Evolutionary conservation across 2,888 invertebrate species (phyloP), one percentile per base, ranked within the genome.

Genomic region (Chalcis sispes): DNA sequence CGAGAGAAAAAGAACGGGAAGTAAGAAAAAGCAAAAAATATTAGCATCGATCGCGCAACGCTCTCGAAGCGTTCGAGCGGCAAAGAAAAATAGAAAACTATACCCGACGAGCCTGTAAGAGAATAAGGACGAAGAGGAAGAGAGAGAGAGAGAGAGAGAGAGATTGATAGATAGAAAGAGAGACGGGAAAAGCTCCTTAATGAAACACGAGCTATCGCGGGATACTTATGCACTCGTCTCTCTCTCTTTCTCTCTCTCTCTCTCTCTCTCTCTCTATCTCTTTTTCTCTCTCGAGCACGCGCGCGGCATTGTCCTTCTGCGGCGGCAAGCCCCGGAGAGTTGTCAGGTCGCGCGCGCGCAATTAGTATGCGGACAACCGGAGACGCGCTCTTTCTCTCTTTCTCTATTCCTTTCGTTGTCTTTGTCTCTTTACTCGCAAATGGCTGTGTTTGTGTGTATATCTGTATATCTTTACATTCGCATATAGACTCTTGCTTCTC

Each of bases 341-440:
- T 69, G 67, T 62, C 69, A 40, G 74, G 56, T 69, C 54, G 32
- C 29, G 32, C 29, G 74, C 50, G 61, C 36, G 71, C 71, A 75
- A 75, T 75, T 75, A 75, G 75, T 75, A 75, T 75, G 75, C 75
- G 61, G 66, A 66, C 75, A 75, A 71, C 61, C 75, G 71, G 75
- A 71, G 75, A 58, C 58, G 70, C 64, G 27, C 54, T 18, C 40
- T 40, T n/a, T 56, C 56, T 48, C 29, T 59, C 42, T 42, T 42
- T 42, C 59, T 3, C 18, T 54, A 15, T 50, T 7, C 50, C 36
- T 4, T 10, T 36, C 36, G 36, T 7, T 36, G 4, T n/a, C 48
- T 48, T n/a, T n/a, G n/a, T n/a, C n/a, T n/a, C n/a, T n/a, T n/a
- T n/a, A n/a, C n/a, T n/a, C n/a, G n/a, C n/a, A n/a, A n/a, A n/a